Percentiles rank a stretch among this genome's conserved stretches.
Conservation (phyloP, 2,113 vertebrate species). For the Nannospalax galili region DNA sequence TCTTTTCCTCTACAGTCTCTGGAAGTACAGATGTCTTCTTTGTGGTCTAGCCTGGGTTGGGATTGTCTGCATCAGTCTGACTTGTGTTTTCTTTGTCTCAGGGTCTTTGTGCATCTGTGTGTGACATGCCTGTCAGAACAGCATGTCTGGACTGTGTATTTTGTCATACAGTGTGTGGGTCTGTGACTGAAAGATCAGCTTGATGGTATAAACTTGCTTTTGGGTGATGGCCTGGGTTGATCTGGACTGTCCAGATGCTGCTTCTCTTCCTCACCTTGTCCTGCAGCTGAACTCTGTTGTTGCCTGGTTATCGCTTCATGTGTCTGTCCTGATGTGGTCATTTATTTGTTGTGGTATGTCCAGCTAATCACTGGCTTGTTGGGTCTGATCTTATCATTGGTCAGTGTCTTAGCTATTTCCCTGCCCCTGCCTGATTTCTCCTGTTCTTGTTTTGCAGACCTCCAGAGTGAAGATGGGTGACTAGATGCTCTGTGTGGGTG, state of each 20-base stretch:
- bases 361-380: background rate
- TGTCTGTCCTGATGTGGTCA: constrained; percentile 1
- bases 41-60: constrained; percentile 1
- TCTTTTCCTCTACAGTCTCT: background rate
- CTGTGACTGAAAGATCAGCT: background rate
- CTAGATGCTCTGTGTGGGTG: constrained; percentile 81
- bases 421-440: constrained; percentile 63
- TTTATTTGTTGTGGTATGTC: constrained; percentile 2
- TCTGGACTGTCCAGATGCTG: background rate
- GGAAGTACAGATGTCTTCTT: background rate
- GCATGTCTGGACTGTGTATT: background rate
- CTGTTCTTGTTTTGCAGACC: constrained; percentile 88
- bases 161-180: background rate
- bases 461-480: constrained; percentile 99
- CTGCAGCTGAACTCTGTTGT: background rate
- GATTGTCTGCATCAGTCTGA: background rate
- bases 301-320: background rate
- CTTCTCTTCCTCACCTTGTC: constrained; percentile 8
- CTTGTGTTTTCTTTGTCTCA: background rate
- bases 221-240: constrained; percentile 5
- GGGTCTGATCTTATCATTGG: background rate
- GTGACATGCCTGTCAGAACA: background rate
- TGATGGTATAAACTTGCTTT: background rate
- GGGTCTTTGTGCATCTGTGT: background rate
- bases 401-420: constrained; percentile 33